phyloP scores from a whole-genome alignment of 2,888 invertebrate genomes.

The Sisyra terminalis region DNA sequence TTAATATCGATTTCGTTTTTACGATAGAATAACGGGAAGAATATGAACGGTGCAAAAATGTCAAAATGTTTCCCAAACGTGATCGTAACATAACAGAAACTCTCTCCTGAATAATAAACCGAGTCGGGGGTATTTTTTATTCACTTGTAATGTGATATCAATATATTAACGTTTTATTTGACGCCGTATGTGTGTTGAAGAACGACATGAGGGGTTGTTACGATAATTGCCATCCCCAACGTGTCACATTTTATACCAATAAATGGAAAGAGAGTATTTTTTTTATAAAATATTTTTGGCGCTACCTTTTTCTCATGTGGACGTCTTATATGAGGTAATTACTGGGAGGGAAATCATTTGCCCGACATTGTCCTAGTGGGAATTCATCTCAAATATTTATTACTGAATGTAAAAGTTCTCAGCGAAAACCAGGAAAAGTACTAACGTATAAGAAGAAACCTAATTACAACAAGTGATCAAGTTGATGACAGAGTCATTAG shows the following conservation, averaged over 20 bases:
- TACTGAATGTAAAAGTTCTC: no score
- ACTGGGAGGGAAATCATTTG: neutral
- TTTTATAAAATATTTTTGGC: neutral
- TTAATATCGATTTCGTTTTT: constrained; percentile 4
- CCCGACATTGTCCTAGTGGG: neutral
- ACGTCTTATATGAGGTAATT: no score
- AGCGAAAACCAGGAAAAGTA: neutral
- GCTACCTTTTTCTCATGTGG: neutral
- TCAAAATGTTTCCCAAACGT: constrained; percentile 2
- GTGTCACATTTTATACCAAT: no score
- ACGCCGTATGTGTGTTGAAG: neutral
- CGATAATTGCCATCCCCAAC: no score
- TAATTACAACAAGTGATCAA: constrained; percentile 2
- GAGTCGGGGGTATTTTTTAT: constrained; percentile 26
- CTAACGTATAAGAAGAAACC: neutral
- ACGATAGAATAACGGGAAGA: constrained; percentile 6
- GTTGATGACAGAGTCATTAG: constrained; percentile 3
- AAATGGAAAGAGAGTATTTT: no score
- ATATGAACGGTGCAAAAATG: constrained; percentile 5
- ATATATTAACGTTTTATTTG: constrained; percentile 22
- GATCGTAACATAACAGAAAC: no score
- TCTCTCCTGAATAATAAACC: constrained; percentile 5
- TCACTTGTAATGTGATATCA: constrained; percentile 28
- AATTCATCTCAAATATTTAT: no score
- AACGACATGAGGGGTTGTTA: no score